A percentile compares a stretch with the other conserved stretches of the same genome.
Conservation (phyloP, 2,888 invertebrate species). For the Omphaloscelis lunosa region DNA sequence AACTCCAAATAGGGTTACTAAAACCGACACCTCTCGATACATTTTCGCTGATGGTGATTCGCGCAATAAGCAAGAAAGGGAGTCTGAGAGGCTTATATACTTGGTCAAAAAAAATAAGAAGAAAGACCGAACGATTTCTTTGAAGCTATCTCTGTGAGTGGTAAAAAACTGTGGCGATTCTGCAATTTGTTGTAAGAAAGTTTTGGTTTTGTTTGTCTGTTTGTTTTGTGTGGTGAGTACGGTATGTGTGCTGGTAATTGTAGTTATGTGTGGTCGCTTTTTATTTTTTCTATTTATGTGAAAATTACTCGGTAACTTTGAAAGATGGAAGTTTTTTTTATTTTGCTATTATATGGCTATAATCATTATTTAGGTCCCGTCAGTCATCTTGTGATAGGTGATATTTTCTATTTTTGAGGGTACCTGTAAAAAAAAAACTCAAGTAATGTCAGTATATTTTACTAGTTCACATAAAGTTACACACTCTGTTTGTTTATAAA, state of each 20-base stretch:
- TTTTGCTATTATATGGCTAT: background rate
- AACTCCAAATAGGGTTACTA: conserved; percentile 71
- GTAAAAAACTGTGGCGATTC: conserved; percentile 69
- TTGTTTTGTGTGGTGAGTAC: conserved; percentile 27
- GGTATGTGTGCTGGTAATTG: background rate
- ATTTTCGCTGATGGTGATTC: conserved; percentile 79
- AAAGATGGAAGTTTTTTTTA: background rate
- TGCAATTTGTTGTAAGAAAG: conserved; percentile 58
- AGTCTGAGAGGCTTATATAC: conserved; percentile 64
- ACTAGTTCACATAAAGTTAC: conserved; percentile 22
- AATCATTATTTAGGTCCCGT: background rate
- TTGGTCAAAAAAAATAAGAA: conserved; percentile 88
- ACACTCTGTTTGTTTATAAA: conserved; percentile 69
- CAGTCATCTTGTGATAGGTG: background rate
- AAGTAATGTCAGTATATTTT: background rate
- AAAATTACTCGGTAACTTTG: background rate
- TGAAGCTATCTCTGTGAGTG: conserved; percentile 71
- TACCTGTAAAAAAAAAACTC: background rate
- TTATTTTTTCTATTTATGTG: background rate
- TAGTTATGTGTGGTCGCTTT: background rate
- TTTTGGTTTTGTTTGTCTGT: conserved; percentile 53
- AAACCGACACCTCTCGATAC: conserved; percentile 77
- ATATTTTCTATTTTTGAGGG: background rate
- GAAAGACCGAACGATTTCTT: conserved; percentile 78
- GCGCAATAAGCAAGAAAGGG: conserved; percentile 86